Evolutionary conservation across 2,888 invertebrate species (phyloP).

Genomic region (Drosophila nigricruria): DNA sequence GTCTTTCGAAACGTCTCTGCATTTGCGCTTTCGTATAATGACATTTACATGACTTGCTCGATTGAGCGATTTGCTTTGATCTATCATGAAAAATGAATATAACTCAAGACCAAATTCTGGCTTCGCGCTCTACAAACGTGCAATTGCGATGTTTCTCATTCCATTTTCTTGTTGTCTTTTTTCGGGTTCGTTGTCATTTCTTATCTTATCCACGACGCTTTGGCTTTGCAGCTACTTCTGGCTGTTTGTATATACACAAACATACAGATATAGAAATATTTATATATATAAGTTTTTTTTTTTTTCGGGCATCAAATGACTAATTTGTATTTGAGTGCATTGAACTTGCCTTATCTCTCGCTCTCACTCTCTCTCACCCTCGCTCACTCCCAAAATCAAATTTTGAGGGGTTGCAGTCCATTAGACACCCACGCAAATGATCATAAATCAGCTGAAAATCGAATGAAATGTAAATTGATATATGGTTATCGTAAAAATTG

Average conservation of each 20-base stretch:
- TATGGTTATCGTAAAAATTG: conserved; percentile 1
- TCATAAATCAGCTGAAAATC: conserved; percentile 42
- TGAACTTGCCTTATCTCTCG: conserved; percentile 45
- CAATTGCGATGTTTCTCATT: conserved; percentile 12
- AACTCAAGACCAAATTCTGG: not conserved
- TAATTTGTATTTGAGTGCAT: conserved; percentile 68
- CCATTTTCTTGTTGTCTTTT: conserved; percentile 8
- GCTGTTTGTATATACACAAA: conserved; percentile 1
- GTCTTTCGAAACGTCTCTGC: not conserved
- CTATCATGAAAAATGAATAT: conserved; percentile 21
- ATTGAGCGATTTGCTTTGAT: conserved; percentile 13
- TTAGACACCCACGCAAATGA: conserved; percentile 6
- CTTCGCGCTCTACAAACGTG: conserved; percentile 6
- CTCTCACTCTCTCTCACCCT: not conserved
- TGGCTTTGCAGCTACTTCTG: conserved; percentile 23
- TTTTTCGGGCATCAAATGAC: conserved; percentile 55
- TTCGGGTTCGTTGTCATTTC: conserved; percentile 44
- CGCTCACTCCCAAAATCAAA: not conserved
- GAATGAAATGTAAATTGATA: conserved; percentile 18
- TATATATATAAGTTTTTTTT: conserved; percentile 1
- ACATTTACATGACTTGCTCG: conserved; percentile 14
- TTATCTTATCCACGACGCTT: conserved; percentile 56
- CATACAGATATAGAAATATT: not conserved
- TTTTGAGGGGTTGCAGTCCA: conserved; percentile 15
- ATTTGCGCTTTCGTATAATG: conserved; percentile 13